A percentile compares a stretch with the other conserved stretches of the same genome.
Evolutionary conservation across 2,888 invertebrate species (phyloP).

Genomic region (Tholera decimalis): DNA sequence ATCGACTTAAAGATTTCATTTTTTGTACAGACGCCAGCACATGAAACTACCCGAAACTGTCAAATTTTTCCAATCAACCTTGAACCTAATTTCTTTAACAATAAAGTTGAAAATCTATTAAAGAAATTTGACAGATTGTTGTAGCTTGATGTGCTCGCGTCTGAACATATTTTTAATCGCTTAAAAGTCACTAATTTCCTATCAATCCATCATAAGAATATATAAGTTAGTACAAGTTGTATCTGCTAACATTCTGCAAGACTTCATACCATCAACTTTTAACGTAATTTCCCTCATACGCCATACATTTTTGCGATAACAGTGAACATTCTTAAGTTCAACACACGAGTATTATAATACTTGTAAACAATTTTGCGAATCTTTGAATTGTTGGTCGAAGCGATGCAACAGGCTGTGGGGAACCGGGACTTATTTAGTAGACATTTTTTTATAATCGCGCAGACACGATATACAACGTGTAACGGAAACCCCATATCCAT

Average conservation of each 20-base stretch:
- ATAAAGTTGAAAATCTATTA: no score
- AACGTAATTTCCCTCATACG: constrained; percentile 24
- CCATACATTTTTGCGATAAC: constrained; percentile 46
- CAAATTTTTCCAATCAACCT: no score
- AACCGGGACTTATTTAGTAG: constrained; percentile 1
- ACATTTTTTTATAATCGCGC: background rate
- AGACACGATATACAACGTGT: background rate
- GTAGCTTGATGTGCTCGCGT: no score
- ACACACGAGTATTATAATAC: constrained; percentile 2
- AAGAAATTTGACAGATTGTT: no score
- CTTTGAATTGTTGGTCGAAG: constrained; percentile 36
- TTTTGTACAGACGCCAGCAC: no score
- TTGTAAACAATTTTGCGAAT: constrained; percentile 40
- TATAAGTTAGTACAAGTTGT: no score
- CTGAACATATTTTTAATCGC: no score
- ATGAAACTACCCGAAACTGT: no score
- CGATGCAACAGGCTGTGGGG: constrained; percentile 43
- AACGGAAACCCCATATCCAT: no score
- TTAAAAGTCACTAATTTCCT: background rate
- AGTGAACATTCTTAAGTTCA: constrained; percentile 26
- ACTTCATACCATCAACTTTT: constrained; percentile 4
- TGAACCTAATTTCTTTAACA: no score
- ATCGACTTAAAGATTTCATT: no score
- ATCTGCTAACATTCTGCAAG: constrained; percentile 26
- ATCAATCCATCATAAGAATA: constrained; percentile 17